Evolutionary conservation across 2,797 vertebrate genomes (phyloP).

Genomic region (Buphagus erythrorhynchus): DNA sequence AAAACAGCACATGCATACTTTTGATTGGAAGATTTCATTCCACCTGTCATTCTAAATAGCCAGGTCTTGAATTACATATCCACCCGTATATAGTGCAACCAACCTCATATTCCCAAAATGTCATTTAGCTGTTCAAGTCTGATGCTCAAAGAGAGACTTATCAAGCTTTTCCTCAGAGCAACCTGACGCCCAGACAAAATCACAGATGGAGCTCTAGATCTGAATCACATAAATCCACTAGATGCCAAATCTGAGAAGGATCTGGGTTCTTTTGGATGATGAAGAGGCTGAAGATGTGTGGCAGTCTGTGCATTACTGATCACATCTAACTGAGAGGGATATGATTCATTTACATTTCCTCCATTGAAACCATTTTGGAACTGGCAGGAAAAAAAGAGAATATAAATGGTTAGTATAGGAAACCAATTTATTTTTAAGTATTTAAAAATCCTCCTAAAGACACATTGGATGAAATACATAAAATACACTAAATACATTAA

Average conservation of each 20-base stretch:
- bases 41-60: slow-evolving; percentile 19
- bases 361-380: slow-evolving; percentile 77
- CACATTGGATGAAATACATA: not conserved
- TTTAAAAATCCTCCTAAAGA: not conserved
- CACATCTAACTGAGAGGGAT: slow-evolving; percentile 67
- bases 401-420: slow-evolving; percentile 9
- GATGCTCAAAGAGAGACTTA: not conserved
- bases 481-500: too few relatives aligned
- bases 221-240: slow-evolving; percentile 77
- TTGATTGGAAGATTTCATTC: slow-evolving; percentile 35
- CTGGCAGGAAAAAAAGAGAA: slow-evolving; percentile 51
- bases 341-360: slow-evolving; percentile 73
- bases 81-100: slow-evolving; percentile 65
- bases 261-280: slow-evolving; percentile 72
- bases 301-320: slow-evolving; percentile 60
- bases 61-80: slow-evolving; percentile 53
- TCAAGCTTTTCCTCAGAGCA: slow-evolving; percentile 25
- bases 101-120: slow-evolving; percentile 26
- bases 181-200: slow-evolving; percentile 6
- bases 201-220: slow-evolving; percentile 38
- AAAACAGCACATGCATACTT: slow-evolving; percentile 50
- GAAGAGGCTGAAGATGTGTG: slow-evolving; percentile 70
- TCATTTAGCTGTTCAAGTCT: slow-evolving; percentile 16
- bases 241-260: slow-evolving; percentile 78
- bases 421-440: not conserved